These are phyloP conservation scores for Pheosia tremula DNA, from an alignment of 2,888 invertebrate species.

Conservation along the genomic window DNA sequence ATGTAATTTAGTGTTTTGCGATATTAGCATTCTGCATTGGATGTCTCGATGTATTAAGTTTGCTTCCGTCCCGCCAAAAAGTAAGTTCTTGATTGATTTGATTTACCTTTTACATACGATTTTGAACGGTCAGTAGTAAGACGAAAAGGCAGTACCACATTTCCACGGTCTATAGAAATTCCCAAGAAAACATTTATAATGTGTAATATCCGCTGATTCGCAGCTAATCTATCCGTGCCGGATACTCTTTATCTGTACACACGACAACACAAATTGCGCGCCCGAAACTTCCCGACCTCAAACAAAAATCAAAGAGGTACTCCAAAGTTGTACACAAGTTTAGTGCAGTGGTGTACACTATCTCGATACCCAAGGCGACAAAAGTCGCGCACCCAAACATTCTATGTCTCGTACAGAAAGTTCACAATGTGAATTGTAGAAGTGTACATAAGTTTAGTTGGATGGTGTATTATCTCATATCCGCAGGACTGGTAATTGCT, in stretches of 20 bases:
- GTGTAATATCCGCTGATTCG: slow-evolving; percentile 61
- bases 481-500: slow-evolving; percentile 62
- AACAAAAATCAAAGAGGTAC: slow-evolving; percentile 17
- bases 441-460: slow-evolving; percentile 21
- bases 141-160: background rate
- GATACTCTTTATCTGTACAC: slow-evolving; percentile 57
- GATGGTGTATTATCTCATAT: slow-evolving; percentile 62
- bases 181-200: slow-evolving; percentile 27
- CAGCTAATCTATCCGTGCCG: slow-evolving; percentile 70
- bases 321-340: slow-evolving; percentile 19
- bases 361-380: slow-evolving; percentile 36
- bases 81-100: too few species aligned
- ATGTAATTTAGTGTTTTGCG: too few species aligned
- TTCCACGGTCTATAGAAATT: background rate
- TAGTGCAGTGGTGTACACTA: slow-evolving; percentile 30
- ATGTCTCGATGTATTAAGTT: too few species aligned
- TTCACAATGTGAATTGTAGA: slow-evolving; percentile 22
- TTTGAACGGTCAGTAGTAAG: too few species aligned
- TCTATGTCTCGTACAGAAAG: slow-evolving; percentile 17
- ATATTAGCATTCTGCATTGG: too few species aligned
- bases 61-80: too few species aligned
- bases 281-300: slow-evolving; percentile 13
- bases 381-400: slow-evolving; percentile 23
- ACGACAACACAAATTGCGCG: slow-evolving; percentile 29
- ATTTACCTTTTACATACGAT: too few species aligned